Evolutionary conservation across 2,888 invertebrate genomes (phyloP), one percentile per base, ranked within the genome.

Genomic region (Platycheirus albimanus): DNA sequence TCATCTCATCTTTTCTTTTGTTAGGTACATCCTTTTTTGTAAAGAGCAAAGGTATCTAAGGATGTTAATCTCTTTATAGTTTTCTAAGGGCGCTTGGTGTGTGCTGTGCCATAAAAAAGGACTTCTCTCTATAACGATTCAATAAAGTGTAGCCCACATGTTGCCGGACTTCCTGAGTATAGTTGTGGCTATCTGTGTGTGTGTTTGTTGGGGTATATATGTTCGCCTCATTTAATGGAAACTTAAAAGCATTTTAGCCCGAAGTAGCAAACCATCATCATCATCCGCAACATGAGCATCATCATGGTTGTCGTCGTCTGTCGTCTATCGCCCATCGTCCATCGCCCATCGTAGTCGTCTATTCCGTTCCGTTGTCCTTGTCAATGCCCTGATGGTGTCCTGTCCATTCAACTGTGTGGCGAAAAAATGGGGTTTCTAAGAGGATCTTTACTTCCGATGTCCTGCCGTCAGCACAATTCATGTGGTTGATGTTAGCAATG

Each of bases 1-100:
- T 47, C 17, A 15, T 41, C 30, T 28, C 49, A 19, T 54, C 36
- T 13, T 7, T 49, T 19, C 61, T 54, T 54, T 69, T 76, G 69
- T 69, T 47, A n/a, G n/a, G n/a, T n/a, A 24, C 61, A 56, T 51
- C 64, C 28, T 36, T 66, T n/a, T 51, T 38, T 54, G 13, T 41
- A 41, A 41, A 43, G 47, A 38, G 71, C 52, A 77, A 67, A 77
- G 77, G 61, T 83, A 83, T 77, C 81, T 72, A 72, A 41, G 81
- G 72, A 76, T 83, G 77, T 77, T 81, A 81, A 81, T 81, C 80
- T 81, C 80, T 81, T 81, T 81, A 81, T 81, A 76, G 80, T 76
- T 76, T 58, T 83, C 81, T 67, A 56, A 45, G 30, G 63, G 74
- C 56, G 69, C 30, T 61, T 61, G 41, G 36, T 54, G 33, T 61